A percentile compares a stretch with the other conserved stretches of the same genome.
Evolutionary conservation across 2,888 invertebrate genomes (phyloP).

Genomic region (Imbricaverruca yamaguchii): DNA sequence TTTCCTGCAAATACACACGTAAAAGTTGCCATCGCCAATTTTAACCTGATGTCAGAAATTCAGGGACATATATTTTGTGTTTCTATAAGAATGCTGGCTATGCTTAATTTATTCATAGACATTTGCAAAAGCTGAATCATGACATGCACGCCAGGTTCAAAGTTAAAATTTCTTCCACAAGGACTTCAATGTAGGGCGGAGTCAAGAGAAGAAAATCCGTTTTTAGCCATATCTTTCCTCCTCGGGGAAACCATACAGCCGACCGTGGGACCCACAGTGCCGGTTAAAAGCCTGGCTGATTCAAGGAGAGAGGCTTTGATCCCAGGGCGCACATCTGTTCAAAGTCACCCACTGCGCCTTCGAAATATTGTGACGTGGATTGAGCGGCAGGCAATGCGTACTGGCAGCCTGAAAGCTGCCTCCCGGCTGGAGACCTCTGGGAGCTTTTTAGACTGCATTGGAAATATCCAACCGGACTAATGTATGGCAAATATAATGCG

Average conservation of each 20-base stretch:
- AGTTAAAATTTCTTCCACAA: too few species aligned
- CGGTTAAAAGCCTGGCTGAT: background rate
- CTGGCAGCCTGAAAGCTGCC: background rate
- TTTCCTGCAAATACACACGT: too few species aligned
- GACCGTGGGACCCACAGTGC: too few species aligned
- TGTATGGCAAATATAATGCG: background rate
- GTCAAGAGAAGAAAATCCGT: background rate
- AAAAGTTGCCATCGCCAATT: too few species aligned
- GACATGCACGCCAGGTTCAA: too few species aligned
- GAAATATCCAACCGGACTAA: background rate
- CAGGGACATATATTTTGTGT: too few species aligned
- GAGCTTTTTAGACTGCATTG: background rate
- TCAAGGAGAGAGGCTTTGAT: background rate
- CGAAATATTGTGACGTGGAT: constrained; percentile 1
- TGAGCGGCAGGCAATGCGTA: background rate
- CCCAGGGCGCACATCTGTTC: background rate
- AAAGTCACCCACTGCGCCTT: background rate
- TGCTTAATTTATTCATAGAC: too few species aligned
- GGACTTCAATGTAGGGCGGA: background rate
- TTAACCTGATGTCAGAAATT: too few species aligned
- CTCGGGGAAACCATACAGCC: too few species aligned
- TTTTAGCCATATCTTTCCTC: too few species aligned
- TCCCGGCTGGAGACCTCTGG: background rate
- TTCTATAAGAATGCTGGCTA: too few species aligned
- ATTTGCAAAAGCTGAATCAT: too few species aligned